A percentile compares a stretch with the other conserved stretches of the same genome.
Conservation (phyloP, 2,888 invertebrate species). For the Drosophila melanocephala region DNA sequence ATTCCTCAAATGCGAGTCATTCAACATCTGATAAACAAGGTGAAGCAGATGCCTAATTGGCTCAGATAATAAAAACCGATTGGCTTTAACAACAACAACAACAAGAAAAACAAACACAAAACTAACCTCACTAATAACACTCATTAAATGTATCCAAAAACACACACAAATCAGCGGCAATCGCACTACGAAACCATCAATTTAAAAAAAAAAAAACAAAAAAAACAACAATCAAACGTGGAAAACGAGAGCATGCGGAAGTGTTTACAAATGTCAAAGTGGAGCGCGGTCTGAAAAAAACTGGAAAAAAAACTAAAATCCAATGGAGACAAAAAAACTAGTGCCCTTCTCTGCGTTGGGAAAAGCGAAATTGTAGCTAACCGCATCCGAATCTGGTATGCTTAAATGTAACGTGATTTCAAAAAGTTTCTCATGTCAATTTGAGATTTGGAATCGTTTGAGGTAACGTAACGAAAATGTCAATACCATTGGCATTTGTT, state of each 20-base stretch:
- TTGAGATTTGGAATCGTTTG: conserved; percentile 60
- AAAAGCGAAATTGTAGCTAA: conserved; percentile 24
- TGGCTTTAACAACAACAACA: conserved; percentile 3
- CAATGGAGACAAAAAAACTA: conserved; percentile 14
- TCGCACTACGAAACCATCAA: conserved; percentile 67
- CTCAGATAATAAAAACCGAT: conserved; percentile 29
- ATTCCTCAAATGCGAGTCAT: conserved; percentile 7
- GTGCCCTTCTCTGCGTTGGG: conserved; percentile 44
- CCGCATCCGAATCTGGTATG: conserved; percentile 40
- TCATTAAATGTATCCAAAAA: conserved; percentile 68
- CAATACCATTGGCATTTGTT: conserved; percentile 80
- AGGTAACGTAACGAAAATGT: conserved; percentile 70
- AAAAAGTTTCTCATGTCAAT: conserved; percentile 78
- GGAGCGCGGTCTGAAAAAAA: not conserved
- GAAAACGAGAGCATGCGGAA: conserved; percentile 68
- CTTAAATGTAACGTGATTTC: conserved; percentile 64
- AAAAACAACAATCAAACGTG: conserved; percentile 29
- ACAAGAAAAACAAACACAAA: conserved; percentile 13
- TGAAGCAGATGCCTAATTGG: conserved; percentile 41
- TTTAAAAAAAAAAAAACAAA: conserved; percentile 43
- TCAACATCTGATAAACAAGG: conserved; percentile 16
- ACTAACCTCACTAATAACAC: conserved; percentile 63
- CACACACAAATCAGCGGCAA: conserved; percentile 54
- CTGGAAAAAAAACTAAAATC: not conserved
- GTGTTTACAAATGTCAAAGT: conserved; percentile 74